A percentile compares a stretch with the other conserved stretches of the same genome.
phyloP scores from a whole-genome alignment of 2,888 invertebrate species.

The Sminthurinus aureus region DNA sequence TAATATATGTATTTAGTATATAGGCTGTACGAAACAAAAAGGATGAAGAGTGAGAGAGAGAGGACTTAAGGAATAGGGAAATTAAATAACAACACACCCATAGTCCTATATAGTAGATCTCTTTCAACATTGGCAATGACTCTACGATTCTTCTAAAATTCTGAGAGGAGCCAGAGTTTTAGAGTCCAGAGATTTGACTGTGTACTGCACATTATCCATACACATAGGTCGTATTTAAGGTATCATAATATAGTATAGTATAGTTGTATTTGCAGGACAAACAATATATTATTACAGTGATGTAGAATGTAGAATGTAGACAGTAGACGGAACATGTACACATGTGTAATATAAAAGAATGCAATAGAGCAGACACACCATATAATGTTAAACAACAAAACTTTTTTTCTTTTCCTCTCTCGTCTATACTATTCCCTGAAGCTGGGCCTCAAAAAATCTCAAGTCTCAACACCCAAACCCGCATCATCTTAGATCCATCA shows the following conservation, averaged over 20 bases:
- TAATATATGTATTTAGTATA: background rate
- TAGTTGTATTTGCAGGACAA: too few relatives aligned
- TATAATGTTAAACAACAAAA: conserved; percentile 41
- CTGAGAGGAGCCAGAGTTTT: background rate
- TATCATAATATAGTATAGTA: too few relatives aligned
- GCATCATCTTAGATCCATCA: conserved; percentile 12
- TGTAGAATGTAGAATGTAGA: too few relatives aligned
- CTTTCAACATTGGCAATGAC: background rate
- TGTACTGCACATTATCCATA: too few relatives aligned
- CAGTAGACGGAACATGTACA: too few relatives aligned
- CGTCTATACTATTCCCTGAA: conserved; percentile 19
- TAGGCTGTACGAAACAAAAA: background rate
- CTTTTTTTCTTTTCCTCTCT: conserved; percentile 12
- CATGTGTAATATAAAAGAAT: background rate
- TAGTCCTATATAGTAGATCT: background rate
- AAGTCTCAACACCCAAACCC: conserved; percentile 44
- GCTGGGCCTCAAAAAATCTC: conserved; percentile 39
- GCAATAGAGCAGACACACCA: conserved; percentile 2
- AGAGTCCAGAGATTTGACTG: too few relatives aligned
- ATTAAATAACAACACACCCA: conserved; percentile 14
- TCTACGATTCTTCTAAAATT: background rate
- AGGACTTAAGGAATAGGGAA: background rate
- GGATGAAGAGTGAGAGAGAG: background rate
- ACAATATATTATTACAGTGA: too few relatives aligned
- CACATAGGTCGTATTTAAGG: too few relatives aligned